Evolutionary conservation across 2,113 vertebrate genomes (phyloP).

Genomic region (Pholis gunnellus): DNA sequence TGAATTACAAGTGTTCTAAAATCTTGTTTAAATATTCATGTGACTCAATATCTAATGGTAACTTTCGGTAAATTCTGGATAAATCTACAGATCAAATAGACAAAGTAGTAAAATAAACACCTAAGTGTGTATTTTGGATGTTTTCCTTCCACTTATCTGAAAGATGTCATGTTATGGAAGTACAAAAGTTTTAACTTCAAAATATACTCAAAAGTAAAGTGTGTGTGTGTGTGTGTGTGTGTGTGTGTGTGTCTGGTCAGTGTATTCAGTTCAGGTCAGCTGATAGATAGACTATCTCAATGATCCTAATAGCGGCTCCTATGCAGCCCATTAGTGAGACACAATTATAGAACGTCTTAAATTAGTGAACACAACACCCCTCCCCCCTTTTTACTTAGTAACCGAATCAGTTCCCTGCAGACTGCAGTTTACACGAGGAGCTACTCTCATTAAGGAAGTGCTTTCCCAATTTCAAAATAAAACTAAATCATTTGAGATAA

Average conservation of each 20-base stretch:
- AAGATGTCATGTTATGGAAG: no score
- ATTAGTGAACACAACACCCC: slow-evolving; percentile 57
- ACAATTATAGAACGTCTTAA: slow-evolving; percentile 60
- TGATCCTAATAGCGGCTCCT: slow-evolving; percentile 46
- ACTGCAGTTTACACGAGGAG: not conserved
- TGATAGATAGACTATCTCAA: slow-evolving; percentile 69
- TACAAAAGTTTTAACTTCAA: not conserved
- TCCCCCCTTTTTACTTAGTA: not conserved
- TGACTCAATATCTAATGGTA: no score
- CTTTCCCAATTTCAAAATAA: not conserved
- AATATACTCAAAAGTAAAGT: not conserved
- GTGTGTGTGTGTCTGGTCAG: slow-evolving; percentile 19
- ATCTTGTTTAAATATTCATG: not conserved
- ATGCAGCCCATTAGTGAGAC: slow-evolving; percentile 58
- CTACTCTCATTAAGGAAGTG: not conserved
- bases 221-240: slow-evolving; percentile 1
- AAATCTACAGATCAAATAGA: not conserved
- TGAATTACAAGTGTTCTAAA: not conserved
- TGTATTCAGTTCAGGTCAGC: not conserved
- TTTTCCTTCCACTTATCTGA: not conserved
- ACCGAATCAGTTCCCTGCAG: not conserved
- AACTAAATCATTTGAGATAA: not conserved
- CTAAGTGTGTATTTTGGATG: not conserved
- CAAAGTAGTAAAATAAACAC: not conserved
- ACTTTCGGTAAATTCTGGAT: not conserved